Conservation (phyloP, 2,797 vertebrate species). For the Hirundo rustica region DNA sequence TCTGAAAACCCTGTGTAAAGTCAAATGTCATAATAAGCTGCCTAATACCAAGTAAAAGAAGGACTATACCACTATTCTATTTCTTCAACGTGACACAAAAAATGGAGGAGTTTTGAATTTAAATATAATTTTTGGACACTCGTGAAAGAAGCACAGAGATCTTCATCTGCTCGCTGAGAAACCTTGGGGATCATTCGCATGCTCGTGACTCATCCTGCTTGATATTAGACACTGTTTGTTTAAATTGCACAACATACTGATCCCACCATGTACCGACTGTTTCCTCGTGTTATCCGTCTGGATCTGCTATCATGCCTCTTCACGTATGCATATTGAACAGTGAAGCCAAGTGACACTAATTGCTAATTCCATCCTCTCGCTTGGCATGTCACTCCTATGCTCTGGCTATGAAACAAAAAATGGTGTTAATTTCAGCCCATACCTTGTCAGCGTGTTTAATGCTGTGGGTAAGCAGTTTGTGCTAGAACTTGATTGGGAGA, state of each 20-base stretch:
- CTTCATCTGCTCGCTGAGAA: background rate
- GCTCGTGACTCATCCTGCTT: background rate
- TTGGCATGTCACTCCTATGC: background rate
- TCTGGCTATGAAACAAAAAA: background rate
- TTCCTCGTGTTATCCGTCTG: conserved; percentile 35
- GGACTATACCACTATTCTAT: background rate
- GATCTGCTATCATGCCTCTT: conserved; percentile 44
- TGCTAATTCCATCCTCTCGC: background rate
- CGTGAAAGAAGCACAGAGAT: fast-evolving
- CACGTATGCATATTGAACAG: background rate
- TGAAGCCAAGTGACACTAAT: background rate
- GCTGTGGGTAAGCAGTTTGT: background rate
- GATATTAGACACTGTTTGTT: conserved; percentile 37
- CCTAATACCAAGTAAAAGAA: background rate
- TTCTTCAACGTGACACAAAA: background rate
- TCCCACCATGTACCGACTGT: background rate
- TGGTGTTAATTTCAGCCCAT: background rate
- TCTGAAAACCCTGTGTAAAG: background rate
- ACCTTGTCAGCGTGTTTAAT: conserved; percentile 6
- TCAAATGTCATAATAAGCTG: background rate
- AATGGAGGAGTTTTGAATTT: background rate
- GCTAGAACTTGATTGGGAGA: background rate
- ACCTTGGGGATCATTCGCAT: background rate
- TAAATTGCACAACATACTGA: conserved; percentile 40
- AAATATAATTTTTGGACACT: background rate